Conservation (phyloP, 2,888 invertebrate species). For the Cephus sareptanus region DNA sequence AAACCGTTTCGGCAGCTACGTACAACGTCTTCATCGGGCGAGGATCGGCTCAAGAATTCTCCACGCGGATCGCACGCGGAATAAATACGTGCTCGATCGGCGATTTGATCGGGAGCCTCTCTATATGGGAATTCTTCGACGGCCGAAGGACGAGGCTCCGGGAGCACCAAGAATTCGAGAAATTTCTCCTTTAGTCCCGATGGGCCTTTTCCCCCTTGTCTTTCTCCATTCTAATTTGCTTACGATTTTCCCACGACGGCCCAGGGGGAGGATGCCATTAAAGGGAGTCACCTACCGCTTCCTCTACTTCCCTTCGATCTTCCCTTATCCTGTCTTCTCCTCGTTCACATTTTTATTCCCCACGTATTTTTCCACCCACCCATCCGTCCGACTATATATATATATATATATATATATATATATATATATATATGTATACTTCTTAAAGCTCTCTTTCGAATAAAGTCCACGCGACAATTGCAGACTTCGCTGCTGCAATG, state of each 20-base stretch:
- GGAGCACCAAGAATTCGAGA: background rate
- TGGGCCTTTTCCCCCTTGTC: slow-evolving; percentile 15
- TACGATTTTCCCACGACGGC: background rate
- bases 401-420: no score
- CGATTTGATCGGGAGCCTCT: slow-evolving; percentile 3
- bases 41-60: slow-evolving; percentile 10
- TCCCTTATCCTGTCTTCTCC: slow-evolving; percentile 6
- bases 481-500: background rate
- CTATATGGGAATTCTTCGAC: slow-evolving; percentile 56
- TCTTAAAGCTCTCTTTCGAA: background rate
- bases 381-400: no score
- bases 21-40: background rate
- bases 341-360: background rate
- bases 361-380: background rate
- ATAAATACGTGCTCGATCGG: slow-evolving; percentile 47
- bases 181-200: slow-evolving; percentile 28
- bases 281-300: slow-evolving; percentile 8
- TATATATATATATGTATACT: background rate
- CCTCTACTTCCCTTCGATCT: slow-evolving; percentile 13
- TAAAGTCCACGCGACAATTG: background rate
- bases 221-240: slow-evolving; percentile 1
- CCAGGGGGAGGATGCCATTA: background rate
- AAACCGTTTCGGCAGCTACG: background rate
- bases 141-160: background rate
- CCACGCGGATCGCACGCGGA: slow-evolving; percentile 26